Percentiles rank a stretch among this genome's conserved stretches.
phyloP scores from a whole-genome alignment of 2,113 vertebrate genomes.

The Malurus elegans region DNA sequence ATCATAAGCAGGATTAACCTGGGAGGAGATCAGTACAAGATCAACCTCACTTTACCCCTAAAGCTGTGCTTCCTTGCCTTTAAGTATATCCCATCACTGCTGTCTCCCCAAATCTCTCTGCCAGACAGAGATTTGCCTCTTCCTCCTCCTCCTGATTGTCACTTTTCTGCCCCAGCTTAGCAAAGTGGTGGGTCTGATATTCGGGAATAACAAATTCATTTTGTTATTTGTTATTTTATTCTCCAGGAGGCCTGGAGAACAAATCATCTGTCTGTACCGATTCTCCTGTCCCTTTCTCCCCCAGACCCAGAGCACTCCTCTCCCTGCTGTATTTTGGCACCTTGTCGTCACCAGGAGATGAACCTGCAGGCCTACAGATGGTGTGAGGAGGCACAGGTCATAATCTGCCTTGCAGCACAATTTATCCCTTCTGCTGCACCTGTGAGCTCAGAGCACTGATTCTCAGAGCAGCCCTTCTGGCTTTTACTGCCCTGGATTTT shows the following conservation, averaged over 20 bases:
- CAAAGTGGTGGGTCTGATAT: background rate
- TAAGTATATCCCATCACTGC: background rate
- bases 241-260: background rate
- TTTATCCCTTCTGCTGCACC: background rate
- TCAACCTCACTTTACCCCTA: background rate
- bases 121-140: background rate
- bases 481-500: background rate
- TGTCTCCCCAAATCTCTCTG: background rate
- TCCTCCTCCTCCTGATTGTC: background rate
- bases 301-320: background rate
- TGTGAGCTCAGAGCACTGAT: background rate
- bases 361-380: background rate
- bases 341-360: background rate
- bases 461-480: background rate
- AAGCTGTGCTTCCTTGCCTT: background rate
- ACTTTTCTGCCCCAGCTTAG: background rate
- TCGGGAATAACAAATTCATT: background rate
- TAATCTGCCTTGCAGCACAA: background rate
- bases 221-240: too few species aligned
- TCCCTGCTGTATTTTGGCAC: background rate
- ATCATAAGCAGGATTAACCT: slow-evolving; percentile 26
- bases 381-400: background rate
- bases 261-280: background rate
- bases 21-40: background rate
- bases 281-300: background rate